Percentiles rank a stretch among this genome's conserved stretches.
phyloP scores from a whole-genome alignment of 2,113 vertebrate species.

The Arothron firmamentum region DNA sequence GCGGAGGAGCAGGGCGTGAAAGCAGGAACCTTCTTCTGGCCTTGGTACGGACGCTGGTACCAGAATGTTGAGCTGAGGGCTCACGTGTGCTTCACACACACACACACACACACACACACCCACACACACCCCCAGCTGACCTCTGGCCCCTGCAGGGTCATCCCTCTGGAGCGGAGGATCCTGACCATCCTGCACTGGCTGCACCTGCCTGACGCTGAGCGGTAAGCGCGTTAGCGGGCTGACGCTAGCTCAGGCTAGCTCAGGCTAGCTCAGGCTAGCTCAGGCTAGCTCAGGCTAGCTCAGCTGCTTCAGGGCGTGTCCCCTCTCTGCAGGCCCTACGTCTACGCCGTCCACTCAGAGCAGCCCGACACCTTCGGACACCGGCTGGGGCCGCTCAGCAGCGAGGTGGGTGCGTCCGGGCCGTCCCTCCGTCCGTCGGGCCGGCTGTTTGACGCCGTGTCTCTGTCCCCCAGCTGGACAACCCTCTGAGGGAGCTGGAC shows the following conservation, averaged over 20 bases:
- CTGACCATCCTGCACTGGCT: constrained; percentile 92
- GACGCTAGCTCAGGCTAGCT: too few relatives aligned
- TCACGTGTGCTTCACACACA: neutral
- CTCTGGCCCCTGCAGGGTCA: constrained; percentile 83
- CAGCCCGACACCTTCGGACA: constrained; percentile 94
- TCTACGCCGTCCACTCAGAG: constrained; percentile 94
- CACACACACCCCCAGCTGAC: too few relatives aligned
- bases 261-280: too few relatives aligned
- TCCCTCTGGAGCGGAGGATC: constrained; percentile 89
- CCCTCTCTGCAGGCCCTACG: constrained; percentile 81
- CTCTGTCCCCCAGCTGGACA: constrained; percentile 78
- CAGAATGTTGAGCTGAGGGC: constrained; percentile 9
- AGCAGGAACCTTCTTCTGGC: constrained; percentile 97
- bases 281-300: too few relatives aligned
- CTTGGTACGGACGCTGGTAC: constrained; percentile 82
- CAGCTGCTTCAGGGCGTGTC: neutral
- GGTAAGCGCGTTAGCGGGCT: constrained; percentile 49
- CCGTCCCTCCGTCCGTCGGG: neutral
- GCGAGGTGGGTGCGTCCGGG: constrained; percentile 74
- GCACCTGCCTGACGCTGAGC: constrained; percentile 82
- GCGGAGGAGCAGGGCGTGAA: constrained; percentile 92
- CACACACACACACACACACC: constrained; percentile 1
- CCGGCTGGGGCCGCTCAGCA: constrained; percentile 88
- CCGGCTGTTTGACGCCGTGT: neutral
- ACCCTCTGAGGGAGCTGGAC: constrained; percentile 89